Percentiles rank a stretch among this genome's conserved stretches.
phyloP scores from a whole-genome alignment of 2,113 vertebrate genomes.

The Neogobius melanostomus region DNA sequence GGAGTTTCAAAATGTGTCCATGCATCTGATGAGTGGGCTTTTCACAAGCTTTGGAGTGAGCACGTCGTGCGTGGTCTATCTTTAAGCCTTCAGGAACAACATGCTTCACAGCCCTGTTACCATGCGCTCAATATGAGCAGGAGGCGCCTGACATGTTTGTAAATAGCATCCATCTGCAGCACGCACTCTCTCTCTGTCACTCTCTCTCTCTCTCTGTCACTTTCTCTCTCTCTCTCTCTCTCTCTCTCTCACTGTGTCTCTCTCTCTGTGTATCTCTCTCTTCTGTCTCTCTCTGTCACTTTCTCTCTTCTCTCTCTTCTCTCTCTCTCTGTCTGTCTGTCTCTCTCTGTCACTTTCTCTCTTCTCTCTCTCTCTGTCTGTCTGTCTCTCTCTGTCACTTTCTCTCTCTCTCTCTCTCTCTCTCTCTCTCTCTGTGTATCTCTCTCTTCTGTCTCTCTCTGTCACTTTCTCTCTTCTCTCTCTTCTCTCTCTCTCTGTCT shows the following conservation, averaged over 20 bases:
- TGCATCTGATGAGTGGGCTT: not conserved
- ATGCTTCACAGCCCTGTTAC: constrained; percentile 38
- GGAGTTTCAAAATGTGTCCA: not conserved
- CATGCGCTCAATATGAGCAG: constrained; percentile 17
- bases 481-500: too few relatives aligned
- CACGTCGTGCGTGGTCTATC: not conserved
- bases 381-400: too few relatives aligned
- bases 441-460: not conserved
- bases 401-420: too few relatives aligned
- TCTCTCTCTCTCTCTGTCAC: not conserved
- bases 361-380: not conserved
- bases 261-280: not conserved
- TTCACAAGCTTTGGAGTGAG: constrained; percentile 14
- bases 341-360: not conserved
- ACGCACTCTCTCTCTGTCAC: constrained; percentile 4
- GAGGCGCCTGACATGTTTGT: constrained; percentile 25
- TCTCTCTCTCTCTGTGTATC: not conserved
- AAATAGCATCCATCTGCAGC: constrained; percentile 27
- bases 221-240: too few relatives aligned
- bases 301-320: too few relatives aligned
- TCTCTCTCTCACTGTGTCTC: too few relatives aligned
- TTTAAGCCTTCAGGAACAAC: constrained; percentile 10
- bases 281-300: not conserved
- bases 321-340: not conserved
- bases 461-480: too few relatives aligned